phyloP scores from a whole-genome alignment of 2,113 vertebrate species.

The Phalacrocorax brasilianus region DNA sequence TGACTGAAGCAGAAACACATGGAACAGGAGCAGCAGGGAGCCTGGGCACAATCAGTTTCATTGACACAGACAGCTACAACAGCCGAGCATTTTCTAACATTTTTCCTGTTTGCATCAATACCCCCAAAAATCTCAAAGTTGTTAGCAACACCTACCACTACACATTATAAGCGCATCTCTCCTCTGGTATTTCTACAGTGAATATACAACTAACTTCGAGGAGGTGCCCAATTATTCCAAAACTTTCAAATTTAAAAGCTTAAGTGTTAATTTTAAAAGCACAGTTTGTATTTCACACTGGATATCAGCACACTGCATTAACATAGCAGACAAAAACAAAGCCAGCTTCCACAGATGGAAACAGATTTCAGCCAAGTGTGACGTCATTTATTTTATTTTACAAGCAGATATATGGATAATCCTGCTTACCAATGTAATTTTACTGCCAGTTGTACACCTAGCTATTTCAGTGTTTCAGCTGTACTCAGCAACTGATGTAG shows the following conservation, averaged over 20 bases:
- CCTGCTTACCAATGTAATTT: conserved; percentile 38
- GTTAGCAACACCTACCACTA: not conserved
- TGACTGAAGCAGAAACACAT: not conserved
- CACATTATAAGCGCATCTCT: not conserved
- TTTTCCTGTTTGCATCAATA: not conserved
- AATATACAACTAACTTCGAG: not conserved
- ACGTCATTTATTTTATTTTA: conserved; percentile 41
- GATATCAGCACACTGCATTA: not conserved
- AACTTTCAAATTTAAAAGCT: not conserved
- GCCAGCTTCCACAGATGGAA: conserved; percentile 39
- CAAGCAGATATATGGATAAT: conserved; percentile 34
- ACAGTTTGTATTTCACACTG: not conserved
- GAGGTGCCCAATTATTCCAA: not conserved
- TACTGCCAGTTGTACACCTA: not conserved
- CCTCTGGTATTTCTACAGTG: not conserved
- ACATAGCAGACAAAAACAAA: conserved; percentile 22
- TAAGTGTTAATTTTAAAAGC: not conserved
- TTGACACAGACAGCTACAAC: not conserved
- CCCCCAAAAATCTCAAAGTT: not conserved
- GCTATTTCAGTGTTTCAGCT: conserved; percentile 42
- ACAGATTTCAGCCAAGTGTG: conserved; percentile 23
- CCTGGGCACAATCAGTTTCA: not conserved
- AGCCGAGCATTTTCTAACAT: not conserved
- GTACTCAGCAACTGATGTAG: conserved; percentile 12
- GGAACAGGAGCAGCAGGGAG: not conserved